These are phyloP conservation scores for Pyrrhura leucotis DNA, from an alignment of 2,797 vertebrate genomes.

Conservation along the genomic window DNA sequence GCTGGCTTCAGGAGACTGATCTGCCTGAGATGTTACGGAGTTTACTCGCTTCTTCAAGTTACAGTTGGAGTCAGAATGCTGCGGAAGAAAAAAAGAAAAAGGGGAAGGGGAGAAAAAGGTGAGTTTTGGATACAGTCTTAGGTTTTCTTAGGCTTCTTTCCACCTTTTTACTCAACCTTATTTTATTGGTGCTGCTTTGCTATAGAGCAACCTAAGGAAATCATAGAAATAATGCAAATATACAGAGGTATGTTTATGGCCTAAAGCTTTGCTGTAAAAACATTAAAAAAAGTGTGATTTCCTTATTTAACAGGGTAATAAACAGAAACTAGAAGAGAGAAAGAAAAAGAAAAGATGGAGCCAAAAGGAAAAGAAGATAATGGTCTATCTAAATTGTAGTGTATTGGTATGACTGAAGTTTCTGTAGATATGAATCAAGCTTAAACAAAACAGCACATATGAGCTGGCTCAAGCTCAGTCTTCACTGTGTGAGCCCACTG, in stretches of 20 bases:
- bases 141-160: not conserved
- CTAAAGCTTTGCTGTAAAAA: not conserved
- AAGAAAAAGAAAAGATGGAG: not conserved
- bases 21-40: constrained; percentile 78
- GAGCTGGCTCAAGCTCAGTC: not conserved
- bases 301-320: not conserved
- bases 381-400: not conserved
- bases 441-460: not conserved
- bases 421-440: not conserved
- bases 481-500: not conserved
- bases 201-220: not conserved
- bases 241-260: not conserved
- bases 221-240: not conserved
- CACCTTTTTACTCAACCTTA: not conserved
- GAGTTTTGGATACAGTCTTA: not conserved
- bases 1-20: constrained; percentile 77
- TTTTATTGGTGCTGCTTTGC: not conserved
- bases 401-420: not conserved
- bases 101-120: not conserved
- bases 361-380: not conserved
- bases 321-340: not conserved
- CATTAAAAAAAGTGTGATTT: not conserved
- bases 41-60: constrained; percentile 92
- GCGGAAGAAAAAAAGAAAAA: constrained; percentile 3
- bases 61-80: constrained; percentile 84